Base-by-base conservation (phyloP, 2,888 invertebrate genomes). In the Melanostoma scalare region DNA sequence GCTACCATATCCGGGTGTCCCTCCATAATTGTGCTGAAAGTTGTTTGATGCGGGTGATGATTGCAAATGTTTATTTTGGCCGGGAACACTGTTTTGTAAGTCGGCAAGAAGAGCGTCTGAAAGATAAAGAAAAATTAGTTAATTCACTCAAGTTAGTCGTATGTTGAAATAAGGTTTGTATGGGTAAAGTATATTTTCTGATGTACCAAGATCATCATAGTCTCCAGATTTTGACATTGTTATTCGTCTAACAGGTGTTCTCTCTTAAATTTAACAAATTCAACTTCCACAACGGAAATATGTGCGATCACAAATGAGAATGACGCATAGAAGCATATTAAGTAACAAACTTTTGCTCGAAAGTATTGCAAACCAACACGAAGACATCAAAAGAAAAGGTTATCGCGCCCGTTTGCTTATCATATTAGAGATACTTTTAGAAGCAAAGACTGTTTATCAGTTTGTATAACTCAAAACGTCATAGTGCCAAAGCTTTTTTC, bases 31-130 rank as follows among this genome's bases (percentile, higher is more conserved):
- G 56, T 89, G 88, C 10, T 90, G 90, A 61, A 76, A 86, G 71
- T 92, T 92, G 85, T 82, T 79, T 40, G 86, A 89, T 90, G 56
- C 92, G 30, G 65, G 20, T 10, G 42, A 56, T 35, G 82, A 72
- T 30, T 75, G 53, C 52, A 71, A 63, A 50, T 75, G 74, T 6
- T 79, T 79, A 61, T 52, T 75, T 55, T 79, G 84, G 3, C 93
- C 93, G 63, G 97, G 96, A 87, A 98, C 96, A 6, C 98, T 98
- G 89, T 98, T 98, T 92, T 99, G 98, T 77, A 99, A 94, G 91
- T 99, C 99, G 77, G 98, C 98, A 89, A 99, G 93, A 86, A 99
- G 93, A 84, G 98, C 98, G 94, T 99, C 99, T 99, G 93, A 9
- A 88, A 86, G n/a, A 50, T 6, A 55, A 82, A 72, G 38, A 42